Evolutionary conservation across 2,888 invertebrate genomes (phyloP), one percentile per base, ranked within the genome.

Genomic region (Xestia sexstrigata): DNA sequence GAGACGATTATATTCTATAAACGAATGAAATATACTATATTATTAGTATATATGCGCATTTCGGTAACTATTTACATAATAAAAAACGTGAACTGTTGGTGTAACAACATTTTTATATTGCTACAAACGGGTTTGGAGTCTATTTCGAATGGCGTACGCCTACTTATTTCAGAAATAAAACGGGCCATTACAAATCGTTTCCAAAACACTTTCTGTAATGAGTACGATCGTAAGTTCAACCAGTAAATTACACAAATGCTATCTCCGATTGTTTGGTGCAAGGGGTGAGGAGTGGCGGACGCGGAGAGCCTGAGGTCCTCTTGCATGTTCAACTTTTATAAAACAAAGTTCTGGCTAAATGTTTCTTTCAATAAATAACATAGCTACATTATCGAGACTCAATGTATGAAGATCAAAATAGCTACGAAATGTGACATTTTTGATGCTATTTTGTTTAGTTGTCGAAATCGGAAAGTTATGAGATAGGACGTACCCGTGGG

Each of bases 171-270:
- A 78, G 81, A 87, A 89, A 91, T 91, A 91, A 92, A 92, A 92
- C 90, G 90, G 90, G 89, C 90, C 89, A 92, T 93, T 92, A 92
- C 88, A 91, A 93, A 93, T 92, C 93, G 93, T 93, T 93, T 91
- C 92, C 88, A 92, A 93, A 94, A 94, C 95, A 94, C 93, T 95
- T 93, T 90, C 90, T 87, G 92, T 94, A 95, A 95, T 95, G 94
- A 94, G 93, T 89, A 92, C 92, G 91, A 94, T 94, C 91, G 93
- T 92, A 93, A 93, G 92, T 94, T 94, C 90, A 93, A 93, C 91
- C 90, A 90, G 92, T 93, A 94, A 93, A 94, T 94, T 93, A 92
- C 90, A 89, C 89, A 91, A 94, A 92, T 91, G 90, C 90, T 92
- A 90, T 92, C 91, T 91, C 85, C 88, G 86, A 90, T 92, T 87